Base-by-base conservation (phyloP, 2,797 vertebrate genomes). In the Alosa sapidissima region DNA sequence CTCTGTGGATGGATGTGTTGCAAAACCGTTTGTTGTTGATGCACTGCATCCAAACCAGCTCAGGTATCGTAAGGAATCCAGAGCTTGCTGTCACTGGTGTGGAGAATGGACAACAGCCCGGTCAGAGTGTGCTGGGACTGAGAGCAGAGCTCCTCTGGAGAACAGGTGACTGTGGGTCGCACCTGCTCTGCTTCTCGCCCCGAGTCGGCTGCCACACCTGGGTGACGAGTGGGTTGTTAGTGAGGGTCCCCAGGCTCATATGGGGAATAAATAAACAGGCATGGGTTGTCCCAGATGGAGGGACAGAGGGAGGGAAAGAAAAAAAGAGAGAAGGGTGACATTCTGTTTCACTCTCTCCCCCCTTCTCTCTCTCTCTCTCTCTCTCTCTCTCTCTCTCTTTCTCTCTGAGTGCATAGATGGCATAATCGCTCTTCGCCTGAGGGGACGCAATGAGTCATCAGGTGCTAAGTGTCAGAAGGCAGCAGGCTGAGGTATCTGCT, bases 381-480 rank as follows among this genome's bases (percentile, higher is more conserved):
- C 28, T 68, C 9, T 72, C 65, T 72, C 28, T 72, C 9, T 14
- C 65, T 72, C 65, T 9, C 24, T 45, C 41, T 78, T 16, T 47
- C 72, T 78, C 41, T 78, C 1, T 47, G 41, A 78, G 19, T 78
- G 72, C 41, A 78, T 41, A 45, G 13, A 78, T 78, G 16, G 36
- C 41, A 78, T 78, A 78, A 78, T 78, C 41, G 19, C 72, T 78
- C 5, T 2, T 8, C 6, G 72, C 72, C 72, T 78, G 72, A 78
- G 72, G 72, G 72, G 16, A 78, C 36, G 2, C 72, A 47, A 19
- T 78, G 72, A 78, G 72, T 78, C 72, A 78, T 78, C 72, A 78
- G 72, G 41, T 78, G 72, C 72, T 47, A 78, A 47, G 72, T 78
- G 72, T 78, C 41, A 78, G 72, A 78, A 78, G 41, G 72, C 72